Evolutionary conservation across 2,797 vertebrate species (phyloP).

Genomic region (Sebastes melanostomus): DNA sequence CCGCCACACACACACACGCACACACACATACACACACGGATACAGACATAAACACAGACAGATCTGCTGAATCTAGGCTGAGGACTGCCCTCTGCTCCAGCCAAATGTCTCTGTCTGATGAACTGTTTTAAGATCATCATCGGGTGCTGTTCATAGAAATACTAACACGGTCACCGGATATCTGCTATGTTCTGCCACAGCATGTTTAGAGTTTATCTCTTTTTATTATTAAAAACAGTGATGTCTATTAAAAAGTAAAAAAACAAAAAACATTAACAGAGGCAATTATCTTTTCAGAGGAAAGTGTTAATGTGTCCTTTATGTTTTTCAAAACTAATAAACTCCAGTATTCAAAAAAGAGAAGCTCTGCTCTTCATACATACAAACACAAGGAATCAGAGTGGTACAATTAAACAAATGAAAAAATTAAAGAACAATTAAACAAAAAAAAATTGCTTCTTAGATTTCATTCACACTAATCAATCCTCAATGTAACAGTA

Average conservation of each 20-base stretch:
- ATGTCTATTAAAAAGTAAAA: background rate
- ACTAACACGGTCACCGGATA: background rate
- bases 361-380: no score
- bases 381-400: no score
- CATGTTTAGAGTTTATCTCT: background rate
- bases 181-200: background rate
- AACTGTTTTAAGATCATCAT: background rate
- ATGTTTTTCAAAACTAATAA: no score
- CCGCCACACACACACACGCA: background rate
- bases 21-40: background rate
- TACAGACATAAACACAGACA: background rate
- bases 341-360: no score
- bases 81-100: background rate
- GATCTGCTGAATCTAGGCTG: background rate
- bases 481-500: constrained; percentile 21
- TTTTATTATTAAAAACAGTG: background rate
- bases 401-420: no score
- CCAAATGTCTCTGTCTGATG: background rate
- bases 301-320: background rate
- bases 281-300: background rate
- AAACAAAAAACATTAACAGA: background rate
- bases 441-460: background rate
- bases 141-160: background rate
- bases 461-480: background rate
- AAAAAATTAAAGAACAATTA: background rate